Evolutionary conservation across 2,888 invertebrate genomes (phyloP).

Genomic region (Apoderus coryli): DNA sequence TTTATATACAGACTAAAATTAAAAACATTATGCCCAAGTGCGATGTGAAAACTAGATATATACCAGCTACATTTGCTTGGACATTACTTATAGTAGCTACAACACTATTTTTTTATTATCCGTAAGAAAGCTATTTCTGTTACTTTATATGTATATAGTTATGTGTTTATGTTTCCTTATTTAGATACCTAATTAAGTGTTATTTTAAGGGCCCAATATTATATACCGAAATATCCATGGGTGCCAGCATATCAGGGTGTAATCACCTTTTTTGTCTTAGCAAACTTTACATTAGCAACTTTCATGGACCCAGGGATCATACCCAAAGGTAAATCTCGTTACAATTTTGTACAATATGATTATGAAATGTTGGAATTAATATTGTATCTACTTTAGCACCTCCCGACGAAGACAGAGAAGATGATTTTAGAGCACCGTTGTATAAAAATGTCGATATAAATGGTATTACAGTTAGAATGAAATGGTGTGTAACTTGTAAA

Average conservation of each 20-base stretch:
- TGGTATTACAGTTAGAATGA: slow-evolving; percentile 98
- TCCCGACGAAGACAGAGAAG: slow-evolving; percentile 93
- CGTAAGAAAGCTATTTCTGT: slow-evolving; percentile 69
- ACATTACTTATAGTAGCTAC: slow-evolving; percentile 85
- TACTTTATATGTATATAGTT: slow-evolving; percentile 3
- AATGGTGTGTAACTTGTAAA: slow-evolving; percentile 99
- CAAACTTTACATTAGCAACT: slow-evolving; percentile 97
- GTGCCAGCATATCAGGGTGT: slow-evolving; percentile 87
- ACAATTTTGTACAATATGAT: too few relatives aligned
- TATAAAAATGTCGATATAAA: slow-evolving; percentile 97
- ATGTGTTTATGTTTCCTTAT: slow-evolving; percentile 22
- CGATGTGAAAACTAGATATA: slow-evolving; percentile 90
- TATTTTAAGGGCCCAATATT: slow-evolving; percentile 75
- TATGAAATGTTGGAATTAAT: too few relatives aligned
- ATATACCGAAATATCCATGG: slow-evolving; percentile 71
- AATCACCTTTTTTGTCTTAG: slow-evolving; percentile 91
- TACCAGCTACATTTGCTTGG: slow-evolving; percentile 99
- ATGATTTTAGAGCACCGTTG: slow-evolving; percentile 90
- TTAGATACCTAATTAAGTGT: too few relatives aligned
- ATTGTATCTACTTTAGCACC: slow-evolving; percentile 46
- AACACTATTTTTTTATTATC: slow-evolving; percentile 90
- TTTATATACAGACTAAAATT: slow-evolving; percentile 18
- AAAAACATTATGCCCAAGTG: slow-evolving; percentile 77
- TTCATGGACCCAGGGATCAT: slow-evolving; percentile 99
- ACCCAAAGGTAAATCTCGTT: slow-evolving; percentile 71